Evolutionary conservation across 2,113 vertebrate species (phyloP), one percentile per base, ranked within the genome.

Genomic region (Agelaius tricolor): DNA sequence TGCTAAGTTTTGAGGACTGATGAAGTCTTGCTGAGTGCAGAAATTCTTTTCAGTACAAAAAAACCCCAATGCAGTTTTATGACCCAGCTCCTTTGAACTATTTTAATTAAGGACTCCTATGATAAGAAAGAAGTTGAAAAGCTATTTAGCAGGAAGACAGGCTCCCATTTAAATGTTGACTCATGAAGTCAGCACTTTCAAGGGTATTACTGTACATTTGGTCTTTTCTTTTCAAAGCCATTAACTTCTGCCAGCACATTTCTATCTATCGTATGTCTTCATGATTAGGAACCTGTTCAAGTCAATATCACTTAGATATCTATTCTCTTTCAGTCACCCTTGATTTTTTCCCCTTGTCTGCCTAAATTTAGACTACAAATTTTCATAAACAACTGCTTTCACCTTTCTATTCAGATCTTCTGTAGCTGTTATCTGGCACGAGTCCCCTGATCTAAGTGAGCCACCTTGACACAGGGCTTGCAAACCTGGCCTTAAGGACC

Each of bases 91-190:
- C 80, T 93, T 87, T 73, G 94, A 96, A 97, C 94, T 89, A 93
- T 87, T 97, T 97, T 97, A 98, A 97, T 97, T 97, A 97, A 96
- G 85, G 93, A 80, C 77, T 89, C 89, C 58, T 94, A 93, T 89
- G 92, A 97, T 96, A 96, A 97, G 73, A 75, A 94, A 93, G 90
- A 88, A 83, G 59, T 77, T 87, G 10, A 88, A 95, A 92, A 62
- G 69, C 76, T 84, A 54, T 93, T 87, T 86, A 88, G 49, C 37
- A 83, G 39, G 49, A 87, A 87, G 78, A 77, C 78, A 87, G 49
- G 73, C 67, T 94, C 78, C 61, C 65, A 89, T 95, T 94, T 95
- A 90, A 75, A 86, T 68, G 54, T 78, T 90, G 82, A 95, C 65
- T 92, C 78, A 78, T 26, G 37, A 86, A 96, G 68, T 74, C 87